Conservation (phyloP, 2,113 vertebrate species). For the Triplophysa dalaica region DNA sequence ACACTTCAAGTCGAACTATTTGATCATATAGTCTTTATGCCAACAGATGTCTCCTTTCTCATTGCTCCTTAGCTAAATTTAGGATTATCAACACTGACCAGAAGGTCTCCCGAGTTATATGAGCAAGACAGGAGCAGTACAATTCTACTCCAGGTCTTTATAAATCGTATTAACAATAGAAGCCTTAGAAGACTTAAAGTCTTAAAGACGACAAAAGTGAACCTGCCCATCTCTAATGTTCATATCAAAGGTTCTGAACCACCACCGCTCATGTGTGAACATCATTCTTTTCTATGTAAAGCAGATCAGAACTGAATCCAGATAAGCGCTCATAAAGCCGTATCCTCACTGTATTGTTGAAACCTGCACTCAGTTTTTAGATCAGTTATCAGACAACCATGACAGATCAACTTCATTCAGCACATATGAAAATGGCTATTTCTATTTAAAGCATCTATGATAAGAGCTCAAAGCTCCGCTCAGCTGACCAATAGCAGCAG, state of each 20-base stretch:
- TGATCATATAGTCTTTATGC: too few relatives aligned
- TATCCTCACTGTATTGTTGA: not conserved
- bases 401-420: not conserved
- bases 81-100: too few relatives aligned
- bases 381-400: not conserved
- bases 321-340: not conserved
- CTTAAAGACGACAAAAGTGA: too few relatives aligned
- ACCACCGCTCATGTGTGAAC: not conserved
- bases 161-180: too few relatives aligned
- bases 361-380: not conserved
- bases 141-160: too few relatives aligned
- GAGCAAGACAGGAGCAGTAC: too few relatives aligned
- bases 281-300: not conserved
- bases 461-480: not conserved
- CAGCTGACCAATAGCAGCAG: conserved; percentile 48
- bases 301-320: conserved; percentile 2
- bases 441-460: conserved; percentile 34
- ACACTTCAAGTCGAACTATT: conserved; percentile 10
- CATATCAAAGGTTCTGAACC: too few relatives aligned
- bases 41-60: too few relatives aligned
- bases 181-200: too few relatives aligned
- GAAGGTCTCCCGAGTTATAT: too few relatives aligned
- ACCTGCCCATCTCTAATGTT: too few relatives aligned
- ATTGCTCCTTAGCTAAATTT: too few relatives aligned
- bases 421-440: conserved; percentile 24